Evolutionary conservation across 2,888 invertebrate genomes (phyloP), one percentile per base, ranked within the genome.

Genomic region (Chironomus riparius): DNA sequence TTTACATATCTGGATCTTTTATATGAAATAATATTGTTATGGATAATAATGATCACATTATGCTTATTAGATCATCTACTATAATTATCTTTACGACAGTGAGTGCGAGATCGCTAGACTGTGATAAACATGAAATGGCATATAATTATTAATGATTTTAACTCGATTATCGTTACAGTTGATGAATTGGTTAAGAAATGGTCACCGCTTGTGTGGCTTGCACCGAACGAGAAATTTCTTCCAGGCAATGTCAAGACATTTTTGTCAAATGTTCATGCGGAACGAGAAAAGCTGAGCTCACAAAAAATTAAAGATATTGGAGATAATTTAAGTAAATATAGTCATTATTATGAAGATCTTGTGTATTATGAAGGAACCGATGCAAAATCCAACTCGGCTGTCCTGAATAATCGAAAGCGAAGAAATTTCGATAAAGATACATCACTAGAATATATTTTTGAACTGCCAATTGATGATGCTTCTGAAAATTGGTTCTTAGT

Each of bases 191-290:
- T 88, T 68, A 85, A 82, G 77, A 84, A 86, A 81, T 90, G 90
- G 90, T 87, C 90, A 1, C 90, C 90, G 4, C 79, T 90, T 69
- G 86, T 90, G 24, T 89, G 89, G 88, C 83, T 90, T 71, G 88
- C 89, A 72, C 89, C 89, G 1, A 86, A 87, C 76, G 90, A 90
- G 82, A 85, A 85, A 81, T 90, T 87, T 80, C 83, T 88, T 82
- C 90, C 90, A 0, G 83, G 87, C 76, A 86, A 86, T 75, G 89
- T 89, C 2, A 86, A 87, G 69, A 86, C 88, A 78, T 90, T 90
- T 81, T 82, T 90, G 72, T 83, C 85, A 77, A 85, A 89, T 81
- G 87, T 89, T 4, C 84, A 84, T 79, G 83, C 83, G 4, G 83
- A 76, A 38, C 68, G 76, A n/a, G 76, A 76, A 12, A 76, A 76